phyloP scores from a whole-genome alignment of 2,113 vertebrate genomes.

The Sphaerodactylus townsendi region DNA sequence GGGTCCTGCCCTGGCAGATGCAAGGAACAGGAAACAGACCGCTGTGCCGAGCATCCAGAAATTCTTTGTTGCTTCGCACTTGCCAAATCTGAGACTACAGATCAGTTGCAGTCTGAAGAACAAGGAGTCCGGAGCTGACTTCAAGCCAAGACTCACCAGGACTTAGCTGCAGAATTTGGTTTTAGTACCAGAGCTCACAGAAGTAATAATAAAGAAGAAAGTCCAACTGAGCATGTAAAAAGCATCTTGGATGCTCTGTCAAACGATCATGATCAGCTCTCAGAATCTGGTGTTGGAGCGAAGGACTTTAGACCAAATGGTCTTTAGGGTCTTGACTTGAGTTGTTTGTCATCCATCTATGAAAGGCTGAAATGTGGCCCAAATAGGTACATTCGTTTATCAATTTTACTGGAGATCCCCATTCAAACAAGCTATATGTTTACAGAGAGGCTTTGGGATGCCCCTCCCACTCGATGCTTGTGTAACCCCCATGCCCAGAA shows the following conservation, averaged over 20 bases:
- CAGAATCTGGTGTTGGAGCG: not conserved
- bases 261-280: not conserved
- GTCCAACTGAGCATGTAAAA: not conserved
- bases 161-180: not conserved
- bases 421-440: accelerated
- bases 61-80: constrained; percentile 37
- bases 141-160: not conserved
- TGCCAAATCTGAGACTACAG: not conserved
- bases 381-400: not conserved
- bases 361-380: constrained; percentile 16
- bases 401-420: not conserved
- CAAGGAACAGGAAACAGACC: constrained; percentile 63
- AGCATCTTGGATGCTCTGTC: not conserved
- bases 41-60: constrained; percentile 23
- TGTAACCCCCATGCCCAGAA: no score
- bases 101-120: not conserved
- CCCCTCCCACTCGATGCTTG: not conserved
- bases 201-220: not conserved
- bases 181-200: not conserved
- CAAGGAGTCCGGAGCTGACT: not conserved
- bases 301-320: not conserved
- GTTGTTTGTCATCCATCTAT: not conserved
- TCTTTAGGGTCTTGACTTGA: not conserved
- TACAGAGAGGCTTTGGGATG: not conserved
- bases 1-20: constrained; percentile 60